Base-by-base conservation (phyloP, 2,888 invertebrate genomes). In the Phyllotreta striolata region DNA sequence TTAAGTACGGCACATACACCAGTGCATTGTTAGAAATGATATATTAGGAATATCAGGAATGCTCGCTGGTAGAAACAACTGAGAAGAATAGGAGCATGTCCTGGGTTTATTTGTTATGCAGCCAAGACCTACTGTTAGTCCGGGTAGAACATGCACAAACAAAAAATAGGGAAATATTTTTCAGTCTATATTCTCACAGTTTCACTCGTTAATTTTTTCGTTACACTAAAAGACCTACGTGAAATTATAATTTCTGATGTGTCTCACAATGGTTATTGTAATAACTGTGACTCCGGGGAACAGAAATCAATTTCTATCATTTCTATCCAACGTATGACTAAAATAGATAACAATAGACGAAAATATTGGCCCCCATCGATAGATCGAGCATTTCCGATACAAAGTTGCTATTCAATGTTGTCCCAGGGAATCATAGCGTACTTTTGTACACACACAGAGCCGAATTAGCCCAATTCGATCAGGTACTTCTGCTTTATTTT, bases 31-130 rank as follows among this genome's bases (percentile, higher is more conserved):
- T 56, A 41, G 40, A 46, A 56, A 56, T 56, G 56, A 46, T 56
- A 56, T 37, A 56, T 56, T 56, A 46, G 55, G 35, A 55, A 55
- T 55, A 55, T 13, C 38, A 13, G 35, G 44, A 46, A 56, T 46
- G 37, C 14, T 24, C 47, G 4, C 37, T n/a, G 13, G 57, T 37
- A 46, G 47, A 47, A 47, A 57, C 47, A 47, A 44, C 12, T 39
- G 39, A 34, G 10, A 47, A 47, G 34, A 47, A 47, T 14, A n/a
- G 44, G 7, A 47, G 38, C 58, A 41, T 12, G 40, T 8, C 40
- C 49, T 41, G 41, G 14, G 47, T 59, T 59, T 59, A 51, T 51
- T 59, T 59, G 59, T 59, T 51, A 34, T 9, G 41, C 41, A 51
- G 59, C 59, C 59, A 59, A 59, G 59, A 58, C 49, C 37, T 37